A percentile compares a stretch with the other conserved stretches of the same genome.
phyloP scores from a whole-genome alignment of 2,113 vertebrate species.

The Nerophis lumbriciformis region DNA sequence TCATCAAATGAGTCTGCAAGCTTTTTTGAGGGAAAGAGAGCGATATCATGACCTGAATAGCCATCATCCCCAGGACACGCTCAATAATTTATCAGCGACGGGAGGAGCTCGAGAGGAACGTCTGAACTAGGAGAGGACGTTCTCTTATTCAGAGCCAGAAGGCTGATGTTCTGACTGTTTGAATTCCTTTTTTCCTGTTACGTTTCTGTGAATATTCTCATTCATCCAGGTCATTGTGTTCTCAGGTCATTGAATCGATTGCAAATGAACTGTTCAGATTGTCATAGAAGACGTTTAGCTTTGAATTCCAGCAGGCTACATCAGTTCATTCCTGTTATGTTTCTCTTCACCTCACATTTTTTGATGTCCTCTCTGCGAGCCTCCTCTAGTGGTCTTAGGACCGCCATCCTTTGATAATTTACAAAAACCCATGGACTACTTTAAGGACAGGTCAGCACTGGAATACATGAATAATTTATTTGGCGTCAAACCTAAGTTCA shows the following conservation, averaged over 20 bases:
- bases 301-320: too few species aligned
- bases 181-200: not conserved
- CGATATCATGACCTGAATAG: slow-evolving; percentile 32
- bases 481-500: too few species aligned
- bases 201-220: not conserved
- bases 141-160: slow-evolving; percentile 30
- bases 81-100: slow-evolving; percentile 54
- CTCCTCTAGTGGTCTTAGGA: slow-evolving; percentile 11
- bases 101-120: slow-evolving; percentile 13
- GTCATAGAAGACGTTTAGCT: too few species aligned
- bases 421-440: too few species aligned
- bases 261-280: too few species aligned
- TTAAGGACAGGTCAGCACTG: too few species aligned
- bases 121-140: slow-evolving; percentile 35
- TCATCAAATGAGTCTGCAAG: not conserved
- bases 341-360: not conserved
- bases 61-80: slow-evolving; percentile 32
- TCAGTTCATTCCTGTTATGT: not conserved
- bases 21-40: slow-evolving; percentile 1
- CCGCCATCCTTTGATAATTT: not conserved
- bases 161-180: not conserved
- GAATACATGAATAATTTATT: too few species aligned
- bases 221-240: too few species aligned
- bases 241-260: too few species aligned
- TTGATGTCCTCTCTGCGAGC: not conserved